Percentiles rank a stretch among this genome's conserved stretches.
phyloP scores from a whole-genome alignment of 2,797 vertebrate genomes.

The Bovichtus diacanthus region DNA sequence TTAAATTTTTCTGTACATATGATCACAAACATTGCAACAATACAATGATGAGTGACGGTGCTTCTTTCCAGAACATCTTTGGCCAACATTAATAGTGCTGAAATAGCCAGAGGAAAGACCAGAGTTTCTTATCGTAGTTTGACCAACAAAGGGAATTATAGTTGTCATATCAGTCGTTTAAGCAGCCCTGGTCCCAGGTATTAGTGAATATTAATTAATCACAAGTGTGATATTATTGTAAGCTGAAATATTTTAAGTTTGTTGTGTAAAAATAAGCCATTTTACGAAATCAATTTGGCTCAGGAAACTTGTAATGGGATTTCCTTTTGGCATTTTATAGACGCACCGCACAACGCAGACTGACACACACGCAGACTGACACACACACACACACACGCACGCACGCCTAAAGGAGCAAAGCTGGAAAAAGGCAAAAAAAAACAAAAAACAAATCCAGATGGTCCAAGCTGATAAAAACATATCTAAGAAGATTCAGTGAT shows the following conservation, averaged over 20 bases:
- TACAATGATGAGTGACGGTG: neutral
- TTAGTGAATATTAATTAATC: neutral
- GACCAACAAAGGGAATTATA: neutral
- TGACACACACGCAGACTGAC: neutral
- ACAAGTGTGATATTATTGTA: neutral
- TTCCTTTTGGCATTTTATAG: no score
- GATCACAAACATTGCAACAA: neutral
- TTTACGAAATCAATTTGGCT: neutral
- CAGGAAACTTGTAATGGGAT: neutral
- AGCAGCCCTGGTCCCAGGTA: neutral
- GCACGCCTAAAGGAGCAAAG: constrained; percentile 3
- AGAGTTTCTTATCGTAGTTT: neutral
- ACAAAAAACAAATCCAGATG: constrained; percentile 28
- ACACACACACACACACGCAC: neutral
- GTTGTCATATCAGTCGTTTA: neutral
- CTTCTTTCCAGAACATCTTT: neutral
- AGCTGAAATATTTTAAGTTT: neutral
- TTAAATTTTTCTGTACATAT: neutral
- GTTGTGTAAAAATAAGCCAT: neutral
- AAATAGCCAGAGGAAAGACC: neutral
- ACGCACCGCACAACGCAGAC: no score
- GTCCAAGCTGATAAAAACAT: constrained; percentile 24
- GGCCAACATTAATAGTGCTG: neutral
- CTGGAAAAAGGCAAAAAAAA: neutral
- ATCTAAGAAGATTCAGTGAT: constrained; percentile 25